These are phyloP conservation scores for Acleris laterana DNA, from an alignment of 2,888 invertebrate species.

Conservation along the genomic window DNA sequence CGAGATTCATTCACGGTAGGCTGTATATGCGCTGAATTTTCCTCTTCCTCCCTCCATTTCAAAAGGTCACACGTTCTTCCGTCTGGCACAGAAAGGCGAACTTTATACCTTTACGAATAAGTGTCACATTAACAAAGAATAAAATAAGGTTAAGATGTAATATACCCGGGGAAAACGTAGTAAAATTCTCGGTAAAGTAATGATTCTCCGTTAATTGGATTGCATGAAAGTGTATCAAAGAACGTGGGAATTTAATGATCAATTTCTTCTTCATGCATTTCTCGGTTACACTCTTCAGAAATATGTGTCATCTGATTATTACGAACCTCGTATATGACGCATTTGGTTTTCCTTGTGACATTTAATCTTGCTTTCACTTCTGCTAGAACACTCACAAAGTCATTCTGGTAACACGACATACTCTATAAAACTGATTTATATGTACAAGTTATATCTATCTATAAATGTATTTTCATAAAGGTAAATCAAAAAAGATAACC, in stretches of 20 bases:
- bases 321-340: constrained; percentile 11
- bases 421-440: too few species aligned
- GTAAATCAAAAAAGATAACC: too few species aligned
- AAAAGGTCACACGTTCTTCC: constrained; percentile 19
- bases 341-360: constrained; percentile 1
- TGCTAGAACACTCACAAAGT: too few species aligned
- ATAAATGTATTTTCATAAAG: too few species aligned
- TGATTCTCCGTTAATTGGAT: constrained; percentile 46
- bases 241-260: constrained; percentile 34
- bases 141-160: background rate
- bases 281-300: constrained; percentile 11
- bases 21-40: constrained; percentile 45
- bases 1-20: constrained; percentile 46
- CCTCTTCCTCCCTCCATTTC: constrained; percentile 41
- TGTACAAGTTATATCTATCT: too few species aligned
- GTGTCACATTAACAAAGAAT: constrained; percentile 1
- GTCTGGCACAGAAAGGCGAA: background rate
- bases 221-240: constrained; percentile 52
- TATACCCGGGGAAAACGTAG: constrained; percentile 37
- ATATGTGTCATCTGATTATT: constrained; percentile 1
- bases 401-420: too few species aligned
- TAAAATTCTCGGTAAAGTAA: constrained; percentile 56
- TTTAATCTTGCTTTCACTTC: constrained; percentile 8
- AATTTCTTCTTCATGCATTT: constrained; percentile 9
- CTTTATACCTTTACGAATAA: constrained; percentile 5